Conservation (phyloP, 2,113 vertebrate genomes). For the Fulmarus glacialis region DNA sequence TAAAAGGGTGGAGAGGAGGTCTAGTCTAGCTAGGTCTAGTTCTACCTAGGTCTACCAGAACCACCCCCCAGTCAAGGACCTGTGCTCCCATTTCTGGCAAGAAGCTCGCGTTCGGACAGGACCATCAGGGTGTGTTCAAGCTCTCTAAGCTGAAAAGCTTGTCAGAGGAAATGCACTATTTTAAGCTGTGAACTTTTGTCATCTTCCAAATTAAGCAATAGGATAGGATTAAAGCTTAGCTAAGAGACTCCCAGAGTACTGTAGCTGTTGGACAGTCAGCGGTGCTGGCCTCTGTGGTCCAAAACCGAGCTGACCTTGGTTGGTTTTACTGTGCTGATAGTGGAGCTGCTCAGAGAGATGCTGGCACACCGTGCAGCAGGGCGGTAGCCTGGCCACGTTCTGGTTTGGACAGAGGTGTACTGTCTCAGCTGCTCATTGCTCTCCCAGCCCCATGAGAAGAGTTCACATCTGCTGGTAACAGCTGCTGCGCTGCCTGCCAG, state of each 20-base stretch:
- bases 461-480: background rate
- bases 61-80: background rate
- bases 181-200: background rate
- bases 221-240: background rate
- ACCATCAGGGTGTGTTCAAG: background rate
- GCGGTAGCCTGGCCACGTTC: background rate
- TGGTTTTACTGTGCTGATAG: background rate
- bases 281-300: background rate
- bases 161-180: background rate
- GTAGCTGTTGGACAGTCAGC: background rate
- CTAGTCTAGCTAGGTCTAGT: background rate
- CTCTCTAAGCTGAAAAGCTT: background rate
- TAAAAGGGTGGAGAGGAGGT: background rate
- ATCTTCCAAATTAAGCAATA: background rate
- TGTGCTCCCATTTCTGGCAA: background rate
- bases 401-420: background rate
- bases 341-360: background rate
- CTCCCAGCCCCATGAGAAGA: background rate
- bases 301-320: background rate
- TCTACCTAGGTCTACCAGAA: background rate
- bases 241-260: background rate
- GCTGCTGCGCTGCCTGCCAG: background rate
- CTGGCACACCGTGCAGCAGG: background rate
- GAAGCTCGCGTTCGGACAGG: background rate
- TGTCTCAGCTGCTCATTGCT: conserved; percentile 47